These are phyloP conservation scores for Triplophysa dalaica DNA, from an alignment of 2,113 vertebrate genomes.

Conservation along the genomic window DNA sequence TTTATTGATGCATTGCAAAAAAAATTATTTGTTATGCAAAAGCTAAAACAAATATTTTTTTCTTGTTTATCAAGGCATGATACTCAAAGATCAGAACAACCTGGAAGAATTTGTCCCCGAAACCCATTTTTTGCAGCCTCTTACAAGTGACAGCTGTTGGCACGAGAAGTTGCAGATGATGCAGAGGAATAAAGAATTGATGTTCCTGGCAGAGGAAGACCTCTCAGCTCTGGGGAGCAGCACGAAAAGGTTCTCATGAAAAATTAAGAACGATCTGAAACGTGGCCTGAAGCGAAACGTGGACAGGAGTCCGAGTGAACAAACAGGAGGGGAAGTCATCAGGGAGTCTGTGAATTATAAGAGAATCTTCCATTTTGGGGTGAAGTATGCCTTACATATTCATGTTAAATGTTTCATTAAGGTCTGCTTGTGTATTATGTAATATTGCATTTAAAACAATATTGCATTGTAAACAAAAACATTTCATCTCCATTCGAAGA, in stretches of 20 bases:
- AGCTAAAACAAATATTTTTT: no score
- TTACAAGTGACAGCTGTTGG: conserved; percentile 63
- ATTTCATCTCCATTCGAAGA: no score
- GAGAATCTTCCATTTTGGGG: no score
- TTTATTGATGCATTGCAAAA: no score
- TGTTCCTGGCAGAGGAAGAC: conserved; percentile 57
- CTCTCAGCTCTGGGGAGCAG: conserved; percentile 56
- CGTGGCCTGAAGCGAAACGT: conserved; percentile 56
- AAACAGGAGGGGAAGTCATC: conserved; percentile 50
- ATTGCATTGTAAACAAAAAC: no score
- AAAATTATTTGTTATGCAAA: no score
- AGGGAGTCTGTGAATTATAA: conserved; percentile 48
- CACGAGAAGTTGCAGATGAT: conserved; percentile 32
- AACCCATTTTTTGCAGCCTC: conserved; percentile 56
- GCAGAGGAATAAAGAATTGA: conserved; percentile 71
- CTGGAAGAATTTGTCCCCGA: conserved; percentile 7
- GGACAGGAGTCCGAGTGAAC: conserved; percentile 55
- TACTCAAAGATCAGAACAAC: background rate
- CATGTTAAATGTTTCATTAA: no score
- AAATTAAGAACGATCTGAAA: conserved; percentile 67
- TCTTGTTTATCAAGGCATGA: background rate
- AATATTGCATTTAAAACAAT: no score
- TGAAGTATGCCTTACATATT: no score
- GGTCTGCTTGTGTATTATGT: no score
- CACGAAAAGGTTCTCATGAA: conserved; percentile 70